phyloP scores from a whole-genome alignment of 2,888 invertebrate species.

The Plusia festucae region DNA sequence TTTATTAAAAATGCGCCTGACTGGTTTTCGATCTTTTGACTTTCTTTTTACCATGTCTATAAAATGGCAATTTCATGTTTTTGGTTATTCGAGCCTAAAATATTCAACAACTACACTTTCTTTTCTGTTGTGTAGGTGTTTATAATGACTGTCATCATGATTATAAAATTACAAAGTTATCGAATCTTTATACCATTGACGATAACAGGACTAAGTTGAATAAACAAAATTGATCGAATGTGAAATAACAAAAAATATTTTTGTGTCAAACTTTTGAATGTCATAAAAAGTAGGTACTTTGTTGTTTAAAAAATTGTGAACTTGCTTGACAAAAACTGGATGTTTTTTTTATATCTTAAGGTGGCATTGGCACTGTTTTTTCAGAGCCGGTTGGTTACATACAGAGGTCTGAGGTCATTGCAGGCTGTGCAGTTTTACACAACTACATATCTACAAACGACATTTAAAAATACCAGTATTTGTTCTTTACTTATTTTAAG shows the following conservation, averaged over 20 bases:
- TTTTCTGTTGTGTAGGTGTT: constrained; percentile 3
- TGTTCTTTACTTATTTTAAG: background rate
- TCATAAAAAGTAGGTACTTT: constrained; percentile 14
- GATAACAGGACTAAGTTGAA: background rate
- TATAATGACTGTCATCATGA: background rate
- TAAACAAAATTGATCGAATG: background rate
- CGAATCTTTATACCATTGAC: background rate
- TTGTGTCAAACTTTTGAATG: background rate
- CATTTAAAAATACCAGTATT: constrained; percentile 14
- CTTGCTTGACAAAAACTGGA: constrained; percentile 31
- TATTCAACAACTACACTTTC: constrained; percentile 4
- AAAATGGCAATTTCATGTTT: constrained; percentile 2
- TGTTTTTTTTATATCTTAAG: constrained; percentile 48
- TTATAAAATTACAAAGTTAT: constrained; percentile 1
- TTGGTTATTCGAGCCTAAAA: constrained; percentile 4
- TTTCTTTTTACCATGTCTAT: constrained; percentile 4
- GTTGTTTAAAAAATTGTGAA: constrained; percentile 14
- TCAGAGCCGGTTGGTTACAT: constrained; percentile 64
- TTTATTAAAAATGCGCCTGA: constrained; percentile 4
- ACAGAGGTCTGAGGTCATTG: constrained; percentile 70
- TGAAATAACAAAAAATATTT: background rate
- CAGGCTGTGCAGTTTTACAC: constrained; percentile 62
- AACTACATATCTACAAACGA: constrained; percentile 12
- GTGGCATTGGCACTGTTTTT: constrained; percentile 75
- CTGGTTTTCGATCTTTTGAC: background rate